Percentiles rank a stretch among this genome's conserved stretches.
Evolutionary conservation across 2,113 vertebrate species (phyloP).

Genomic region (Pycnonotus jocosus): DNA sequence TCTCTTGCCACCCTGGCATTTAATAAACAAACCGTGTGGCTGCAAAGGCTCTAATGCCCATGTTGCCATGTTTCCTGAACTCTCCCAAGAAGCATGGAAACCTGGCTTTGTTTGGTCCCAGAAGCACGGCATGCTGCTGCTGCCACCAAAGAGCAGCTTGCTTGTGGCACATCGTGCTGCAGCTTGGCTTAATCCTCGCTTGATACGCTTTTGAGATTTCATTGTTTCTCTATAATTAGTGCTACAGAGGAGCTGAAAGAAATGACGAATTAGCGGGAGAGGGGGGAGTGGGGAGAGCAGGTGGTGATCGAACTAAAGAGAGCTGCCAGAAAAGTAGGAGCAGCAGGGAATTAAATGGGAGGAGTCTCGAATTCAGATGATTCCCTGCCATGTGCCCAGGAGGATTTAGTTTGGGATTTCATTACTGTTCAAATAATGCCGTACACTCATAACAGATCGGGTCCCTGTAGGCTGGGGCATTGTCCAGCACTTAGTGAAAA

Average conservation of each 20-base stretch:
- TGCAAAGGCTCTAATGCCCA: not conserved
- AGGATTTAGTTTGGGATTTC: constrained; percentile 45
- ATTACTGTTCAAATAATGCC: constrained; percentile 1
- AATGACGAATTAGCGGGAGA: not conserved
- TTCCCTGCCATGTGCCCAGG: not conserved
- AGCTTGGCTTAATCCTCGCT: constrained; percentile 33
- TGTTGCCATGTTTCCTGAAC: not conserved
- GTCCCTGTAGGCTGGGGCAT: not conserved
- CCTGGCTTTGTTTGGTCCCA: not conserved
- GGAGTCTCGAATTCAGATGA: not conserved
- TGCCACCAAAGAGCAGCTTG: constrained; percentile 12
- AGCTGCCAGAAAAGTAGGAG: constrained; percentile 44
- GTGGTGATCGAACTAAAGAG: constrained; percentile 42
- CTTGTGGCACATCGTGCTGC: constrained; percentile 14
- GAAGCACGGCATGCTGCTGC: not conserved
- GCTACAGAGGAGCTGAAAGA: constrained; percentile 52
- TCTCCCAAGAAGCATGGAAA: not conserved
- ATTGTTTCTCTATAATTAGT: constrained; percentile 65
- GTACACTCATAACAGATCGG: not conserved
- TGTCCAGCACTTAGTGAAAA: not conserved
- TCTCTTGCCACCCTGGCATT: not conserved
- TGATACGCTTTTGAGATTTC: constrained; percentile 41
- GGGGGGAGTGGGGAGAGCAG: constrained; percentile 46
- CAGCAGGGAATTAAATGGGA: constrained; percentile 56
- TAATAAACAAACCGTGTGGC: not conserved